Conservation (phyloP, 2,113 vertebrate genomes). For the Panthera leo region DNA sequence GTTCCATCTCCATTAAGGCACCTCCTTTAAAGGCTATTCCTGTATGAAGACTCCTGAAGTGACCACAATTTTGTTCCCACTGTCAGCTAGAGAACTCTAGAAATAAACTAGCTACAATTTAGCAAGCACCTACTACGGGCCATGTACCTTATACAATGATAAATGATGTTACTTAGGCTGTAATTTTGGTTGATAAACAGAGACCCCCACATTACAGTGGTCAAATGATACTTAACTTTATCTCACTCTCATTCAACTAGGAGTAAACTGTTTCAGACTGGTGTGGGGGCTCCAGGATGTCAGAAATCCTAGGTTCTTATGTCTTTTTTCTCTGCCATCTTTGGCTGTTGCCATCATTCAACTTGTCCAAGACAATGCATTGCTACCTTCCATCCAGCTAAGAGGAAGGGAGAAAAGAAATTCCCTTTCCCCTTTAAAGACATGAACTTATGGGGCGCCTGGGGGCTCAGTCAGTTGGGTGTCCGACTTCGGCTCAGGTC, state of each 20-base stretch:
- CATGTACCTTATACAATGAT: not conserved
- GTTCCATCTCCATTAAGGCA: conserved; percentile 23
- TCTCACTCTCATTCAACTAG: not conserved
- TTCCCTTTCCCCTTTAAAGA: not conserved
- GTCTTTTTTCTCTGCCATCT: not conserved
- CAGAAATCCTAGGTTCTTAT: not conserved
- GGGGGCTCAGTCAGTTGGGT: too few species aligned
- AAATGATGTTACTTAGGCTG: not conserved
- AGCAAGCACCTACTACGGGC: not conserved
- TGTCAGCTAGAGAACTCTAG: not conserved
- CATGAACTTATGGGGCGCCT: not conserved
- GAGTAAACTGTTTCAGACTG: not conserved
- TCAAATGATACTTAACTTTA: not conserved
- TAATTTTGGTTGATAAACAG: not conserved
- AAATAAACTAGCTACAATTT: not conserved
- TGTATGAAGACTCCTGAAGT: not conserved
- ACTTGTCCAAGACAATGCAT: not conserved
- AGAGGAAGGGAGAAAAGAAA: not conserved
- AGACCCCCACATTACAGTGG: not conserved
- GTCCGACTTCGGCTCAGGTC: too few species aligned
- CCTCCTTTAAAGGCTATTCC: conserved; percentile 4
- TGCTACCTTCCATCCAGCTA: not conserved
- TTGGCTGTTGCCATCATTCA: not conserved
- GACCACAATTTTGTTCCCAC: not conserved
- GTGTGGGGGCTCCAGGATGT: not conserved